These are phyloP conservation scores for Condylura cristata DNA, from an alignment of 2,113 vertebrate species.

Conservation along the genomic window DNA sequence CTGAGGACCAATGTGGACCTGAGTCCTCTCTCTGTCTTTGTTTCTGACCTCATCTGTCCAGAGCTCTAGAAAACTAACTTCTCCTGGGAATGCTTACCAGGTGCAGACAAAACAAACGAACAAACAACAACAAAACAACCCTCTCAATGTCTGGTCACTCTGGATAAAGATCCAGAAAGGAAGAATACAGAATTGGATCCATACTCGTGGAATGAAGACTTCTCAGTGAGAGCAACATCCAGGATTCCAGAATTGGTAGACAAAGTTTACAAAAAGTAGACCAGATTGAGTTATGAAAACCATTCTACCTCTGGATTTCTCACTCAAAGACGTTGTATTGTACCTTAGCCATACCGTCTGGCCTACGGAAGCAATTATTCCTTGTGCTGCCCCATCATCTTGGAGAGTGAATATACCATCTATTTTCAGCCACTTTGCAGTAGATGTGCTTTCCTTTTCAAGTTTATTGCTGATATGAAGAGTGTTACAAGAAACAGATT, in stretches of 20 bases:
- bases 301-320: not conserved
- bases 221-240: not conserved
- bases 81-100: not conserved
- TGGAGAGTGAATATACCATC: not conserved
- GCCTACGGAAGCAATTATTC: not conserved
- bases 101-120: not conserved
- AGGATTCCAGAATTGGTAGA: no score
- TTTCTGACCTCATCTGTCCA: not conserved
- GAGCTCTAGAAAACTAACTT: no score
- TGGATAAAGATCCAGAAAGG: not conserved
- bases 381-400: not conserved
- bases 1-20: rapidly evolving
- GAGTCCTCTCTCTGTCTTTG: not conserved
- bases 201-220: not conserved
- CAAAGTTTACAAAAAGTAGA: not conserved
- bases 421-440: not conserved
- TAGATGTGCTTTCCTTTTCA: not conserved
- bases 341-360: not conserved
- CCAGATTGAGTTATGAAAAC: not conserved
- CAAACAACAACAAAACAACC: no score
- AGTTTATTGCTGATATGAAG: not conserved
- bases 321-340: not conserved
- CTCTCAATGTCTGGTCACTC: not conserved
- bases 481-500: not conserved
- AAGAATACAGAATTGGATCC: not conserved